Percentiles rank a stretch among this genome's conserved stretches.
Evolutionary conservation across 1,140 invertebrate genomes (phyloP).

Genomic region (Drosophila parabipectinata): DNA sequence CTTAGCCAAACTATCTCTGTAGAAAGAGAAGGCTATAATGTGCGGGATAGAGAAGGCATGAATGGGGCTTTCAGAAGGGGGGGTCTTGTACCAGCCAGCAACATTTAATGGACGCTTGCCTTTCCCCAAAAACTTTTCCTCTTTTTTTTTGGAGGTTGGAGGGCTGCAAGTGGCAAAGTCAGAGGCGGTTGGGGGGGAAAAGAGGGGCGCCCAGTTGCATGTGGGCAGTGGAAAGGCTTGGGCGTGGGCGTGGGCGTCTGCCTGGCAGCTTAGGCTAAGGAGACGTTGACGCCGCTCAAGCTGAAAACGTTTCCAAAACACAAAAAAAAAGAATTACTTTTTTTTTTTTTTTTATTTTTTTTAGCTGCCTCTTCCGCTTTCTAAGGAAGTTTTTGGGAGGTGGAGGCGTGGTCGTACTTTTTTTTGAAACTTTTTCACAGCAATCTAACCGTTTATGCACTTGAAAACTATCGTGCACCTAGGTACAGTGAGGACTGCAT

Average conservation of each 20-base stretch:
- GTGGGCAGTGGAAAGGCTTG: neutral
- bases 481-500: slow-evolving; percentile 13
- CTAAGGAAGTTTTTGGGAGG: neutral
- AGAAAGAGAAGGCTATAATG: slow-evolving; percentile 6
- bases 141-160: neutral
- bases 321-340: slow-evolving; percentile 28
- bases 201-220: too few species aligned
- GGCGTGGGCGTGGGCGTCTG: neutral
- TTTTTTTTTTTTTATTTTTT: slow-evolving; percentile 1
- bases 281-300: slow-evolving; percentile 57
- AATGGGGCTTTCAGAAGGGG: neutral
- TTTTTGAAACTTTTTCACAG: slow-evolving; percentile 34
- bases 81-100: slow-evolving; percentile 6
- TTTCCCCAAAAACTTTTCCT: slow-evolving; percentile 35
- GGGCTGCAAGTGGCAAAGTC: slow-evolving; percentile 5
- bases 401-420: neutral
- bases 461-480: slow-evolving; percentile 46
- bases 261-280: slow-evolving; percentile 27
- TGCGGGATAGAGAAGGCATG: neutral
- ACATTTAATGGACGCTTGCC: slow-evolving; percentile 62
- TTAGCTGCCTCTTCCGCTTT: too few species aligned
- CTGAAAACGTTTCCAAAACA: slow-evolving; percentile 57
- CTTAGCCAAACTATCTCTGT: slow-evolving; percentile 27
- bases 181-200: slow-evolving; percentile 1
- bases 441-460: slow-evolving; percentile 63